Conservation (phyloP, 92 coral and sea anemone species). For the Zoanthus gigantus region DNA sequence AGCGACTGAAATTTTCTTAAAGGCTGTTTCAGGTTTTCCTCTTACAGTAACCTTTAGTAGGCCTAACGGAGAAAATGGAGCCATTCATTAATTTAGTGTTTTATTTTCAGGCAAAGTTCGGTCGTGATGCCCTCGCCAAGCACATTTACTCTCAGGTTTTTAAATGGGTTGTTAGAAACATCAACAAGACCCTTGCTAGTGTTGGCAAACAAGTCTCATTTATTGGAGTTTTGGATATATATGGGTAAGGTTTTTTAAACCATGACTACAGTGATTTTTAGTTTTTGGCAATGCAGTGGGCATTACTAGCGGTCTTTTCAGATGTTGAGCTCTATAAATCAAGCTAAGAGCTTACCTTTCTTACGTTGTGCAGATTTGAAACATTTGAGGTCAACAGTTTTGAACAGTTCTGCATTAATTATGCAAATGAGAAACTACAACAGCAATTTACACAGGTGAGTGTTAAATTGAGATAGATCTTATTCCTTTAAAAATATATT, state of each 20-base stretch:
- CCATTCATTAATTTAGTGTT: not conserved
- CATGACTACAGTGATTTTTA: not conserved
- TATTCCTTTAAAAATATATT: too few species aligned
- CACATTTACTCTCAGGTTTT: conserved; percentile 94
- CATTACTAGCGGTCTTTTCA: not conserved
- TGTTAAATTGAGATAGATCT: not conserved
- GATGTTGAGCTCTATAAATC: not conserved
- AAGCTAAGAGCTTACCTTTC: not conserved
- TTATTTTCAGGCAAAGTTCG: conserved; percentile 73
- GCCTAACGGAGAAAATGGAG: too few species aligned
- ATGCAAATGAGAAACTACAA: conserved; percentile 97
- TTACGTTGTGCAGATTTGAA: conserved; percentile 79
- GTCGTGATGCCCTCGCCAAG: conserved; percentile 92
- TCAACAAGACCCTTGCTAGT: conserved; percentile 86
- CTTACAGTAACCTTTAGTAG: too few species aligned
- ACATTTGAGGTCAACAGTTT: conserved; percentile 97
- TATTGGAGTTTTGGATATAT: conserved; percentile 96
- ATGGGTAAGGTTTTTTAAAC: conserved; percentile 76
- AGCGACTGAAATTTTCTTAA: too few species aligned
- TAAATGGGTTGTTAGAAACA: conserved; percentile 86
- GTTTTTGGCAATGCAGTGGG: not conserved
- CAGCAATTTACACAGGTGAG: conserved; percentile 97
- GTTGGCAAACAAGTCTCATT: conserved; percentile 80
- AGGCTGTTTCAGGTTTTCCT: too few species aligned
- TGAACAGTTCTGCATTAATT: conserved; percentile 97